These are phyloP conservation scores for Montipora efflorescens DNA, from an alignment of 64 coral and sea anemone genomes.

Conservation along the genomic window DNA sequence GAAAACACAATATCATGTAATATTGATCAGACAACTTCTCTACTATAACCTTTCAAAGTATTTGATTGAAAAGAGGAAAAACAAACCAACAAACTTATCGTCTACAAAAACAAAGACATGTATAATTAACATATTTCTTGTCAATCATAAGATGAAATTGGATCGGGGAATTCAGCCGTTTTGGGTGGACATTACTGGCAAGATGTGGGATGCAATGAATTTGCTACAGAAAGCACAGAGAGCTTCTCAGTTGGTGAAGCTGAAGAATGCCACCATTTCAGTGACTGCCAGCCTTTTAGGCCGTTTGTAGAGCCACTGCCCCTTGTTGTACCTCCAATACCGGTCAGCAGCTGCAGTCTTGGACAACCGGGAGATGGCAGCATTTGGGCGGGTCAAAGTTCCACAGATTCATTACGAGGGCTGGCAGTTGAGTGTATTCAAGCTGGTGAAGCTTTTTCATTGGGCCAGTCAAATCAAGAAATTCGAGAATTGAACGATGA, in stretches of 20 bases:
- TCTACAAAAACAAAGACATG: too few relatives aligned
- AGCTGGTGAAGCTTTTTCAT: constrained; percentile 42
- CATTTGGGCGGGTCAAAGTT: constrained; percentile 16
- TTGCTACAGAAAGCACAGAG: not conserved
- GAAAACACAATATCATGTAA: too few relatives aligned
- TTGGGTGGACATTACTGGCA: constrained; percentile 26
- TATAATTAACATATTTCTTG: not conserved
- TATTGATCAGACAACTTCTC: too few relatives aligned
- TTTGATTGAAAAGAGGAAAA: too few relatives aligned
- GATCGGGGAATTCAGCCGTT: constrained; percentile 12
- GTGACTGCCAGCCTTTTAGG: constrained; percentile 29
- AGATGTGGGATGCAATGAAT: constrained; percentile 15
- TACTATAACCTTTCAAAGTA: too few relatives aligned
- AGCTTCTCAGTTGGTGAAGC: not conserved
- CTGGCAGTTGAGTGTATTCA: constrained; percentile 37
- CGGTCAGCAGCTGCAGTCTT: constrained; percentile 14
- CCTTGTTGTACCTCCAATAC: constrained; percentile 8
- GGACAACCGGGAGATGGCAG: not conserved
- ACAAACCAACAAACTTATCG: too few relatives aligned
- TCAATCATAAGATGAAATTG: constrained; percentile 14
- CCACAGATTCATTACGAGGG: constrained; percentile 21
- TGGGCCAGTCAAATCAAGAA: constrained; percentile 34
- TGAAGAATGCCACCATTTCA: constrained; percentile 15
- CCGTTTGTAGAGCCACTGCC: constrained; percentile 13
- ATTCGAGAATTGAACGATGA: constrained; percentile 16